A percentile compares a stretch with the other conserved stretches of the same genome.
Evolutionary conservation across 2,113 vertebrate genomes (phyloP).

Genomic region (Neogale vison): DNA sequence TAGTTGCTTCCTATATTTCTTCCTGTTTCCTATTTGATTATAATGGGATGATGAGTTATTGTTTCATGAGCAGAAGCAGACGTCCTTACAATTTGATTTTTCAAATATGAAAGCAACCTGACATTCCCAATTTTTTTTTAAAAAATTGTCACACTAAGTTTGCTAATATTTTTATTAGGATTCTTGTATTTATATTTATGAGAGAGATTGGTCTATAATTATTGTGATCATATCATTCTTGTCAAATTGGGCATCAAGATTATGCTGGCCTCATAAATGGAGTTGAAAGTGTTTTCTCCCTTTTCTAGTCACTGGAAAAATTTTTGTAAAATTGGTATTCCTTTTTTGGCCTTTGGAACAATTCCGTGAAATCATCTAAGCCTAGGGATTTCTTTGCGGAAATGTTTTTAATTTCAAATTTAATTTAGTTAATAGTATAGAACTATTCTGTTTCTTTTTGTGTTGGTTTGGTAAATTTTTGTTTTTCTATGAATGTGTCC

Average conservation of each 20-base stretch:
- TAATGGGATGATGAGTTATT: neutral
- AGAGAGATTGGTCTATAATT: neutral
- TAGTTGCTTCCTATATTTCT: neutral
- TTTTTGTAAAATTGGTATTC: neutral
- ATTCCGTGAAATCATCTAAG: neutral
- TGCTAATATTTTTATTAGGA: slow-evolving; percentile 4
- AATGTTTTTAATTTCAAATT: slow-evolving; percentile 31
- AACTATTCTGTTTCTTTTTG: neutral
- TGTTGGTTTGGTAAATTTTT: neutral
- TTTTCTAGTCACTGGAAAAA: neutral
- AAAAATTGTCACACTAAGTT: neutral
- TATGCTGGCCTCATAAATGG: neutral
- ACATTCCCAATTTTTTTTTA: neutral
- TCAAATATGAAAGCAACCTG: neutral
- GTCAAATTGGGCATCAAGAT: neutral
- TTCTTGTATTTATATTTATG: neutral
- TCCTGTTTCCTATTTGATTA: neutral
- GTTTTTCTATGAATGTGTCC: neutral
- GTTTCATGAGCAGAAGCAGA: neutral
- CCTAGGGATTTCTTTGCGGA: neutral
- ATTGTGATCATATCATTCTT: neutral
- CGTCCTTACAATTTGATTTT: neutral
- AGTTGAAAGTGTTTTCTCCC: neutral
- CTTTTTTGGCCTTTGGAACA: neutral
- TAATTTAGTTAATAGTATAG: neutral